Conservation (phyloP, 2,888 invertebrate species). For the Nudaria mundana region DNA sequence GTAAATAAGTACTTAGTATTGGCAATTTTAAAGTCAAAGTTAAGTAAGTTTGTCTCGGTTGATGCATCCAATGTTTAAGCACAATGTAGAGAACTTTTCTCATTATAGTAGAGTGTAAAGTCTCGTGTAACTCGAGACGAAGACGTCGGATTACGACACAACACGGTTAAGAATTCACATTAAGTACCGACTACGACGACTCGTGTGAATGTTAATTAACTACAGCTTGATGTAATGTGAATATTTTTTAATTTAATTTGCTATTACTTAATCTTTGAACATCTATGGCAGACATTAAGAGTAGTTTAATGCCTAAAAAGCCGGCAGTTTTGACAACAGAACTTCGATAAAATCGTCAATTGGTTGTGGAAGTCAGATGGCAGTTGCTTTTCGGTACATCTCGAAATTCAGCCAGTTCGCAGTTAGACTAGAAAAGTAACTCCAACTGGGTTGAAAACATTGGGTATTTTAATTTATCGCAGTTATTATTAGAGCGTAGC, state of each 20-base stretch:
- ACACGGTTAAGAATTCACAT: conserved; percentile 25
- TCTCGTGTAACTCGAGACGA: conserved; percentile 10
- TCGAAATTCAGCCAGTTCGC: no score
- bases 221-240: not conserved
- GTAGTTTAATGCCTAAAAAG: no score
- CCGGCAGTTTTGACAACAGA: no score
- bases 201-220: conserved; percentile 1
- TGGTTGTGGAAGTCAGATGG: no score
- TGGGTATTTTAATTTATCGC: no score
- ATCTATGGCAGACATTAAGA: no score
- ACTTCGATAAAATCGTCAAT: no score
- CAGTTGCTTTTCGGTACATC: no score
- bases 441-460: no score
- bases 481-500: no score
- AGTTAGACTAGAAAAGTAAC: no score
- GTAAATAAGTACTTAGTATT: no score
- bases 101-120: conserved; percentile 28
- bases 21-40: not conserved
- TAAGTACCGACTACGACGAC: conserved; percentile 11
- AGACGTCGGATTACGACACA: conserved; percentile 8
- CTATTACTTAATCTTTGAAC: not conserved
- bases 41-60: conserved; percentile 1
- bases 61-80: conserved; percentile 4
- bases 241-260: not conserved
- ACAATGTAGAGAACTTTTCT: conserved; percentile 21